These are phyloP conservation scores for Psylliodes chrysocephalus DNA, from an alignment of 2,888 invertebrate genomes.

Conservation along the genomic window DNA sequence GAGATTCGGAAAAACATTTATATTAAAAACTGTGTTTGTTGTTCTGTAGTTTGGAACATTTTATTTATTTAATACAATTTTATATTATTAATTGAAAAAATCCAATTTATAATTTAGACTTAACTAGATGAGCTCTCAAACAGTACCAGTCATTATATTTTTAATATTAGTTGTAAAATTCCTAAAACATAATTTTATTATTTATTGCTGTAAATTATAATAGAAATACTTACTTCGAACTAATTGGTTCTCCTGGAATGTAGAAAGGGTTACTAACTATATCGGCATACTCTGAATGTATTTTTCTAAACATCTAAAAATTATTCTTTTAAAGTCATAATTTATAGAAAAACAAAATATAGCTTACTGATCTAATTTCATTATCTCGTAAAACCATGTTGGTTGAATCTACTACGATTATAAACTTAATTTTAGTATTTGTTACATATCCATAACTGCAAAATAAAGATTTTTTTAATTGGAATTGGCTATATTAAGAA, in stretches of 20 bases:
- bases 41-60: no score
- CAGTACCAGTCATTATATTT: slow-evolving; percentile 66
- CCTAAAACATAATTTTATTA: slow-evolving; percentile 63
- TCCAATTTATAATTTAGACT: no score
- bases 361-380: slow-evolving; percentile 86
- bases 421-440: slow-evolving; percentile 95
- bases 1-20: no score
- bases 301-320: slow-evolving; percentile 75
- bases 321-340: neutral
- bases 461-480: slow-evolving; percentile 21
- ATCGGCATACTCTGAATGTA: slow-evolving; percentile 93
- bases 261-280: slow-evolving; percentile 98
- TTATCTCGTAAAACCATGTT: slow-evolving; percentile 90
- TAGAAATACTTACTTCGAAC: slow-evolving; percentile 79
- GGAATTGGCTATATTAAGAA: slow-evolving; percentile 13
- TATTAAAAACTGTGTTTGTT: no score
- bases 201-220: neutral
- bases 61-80: no score
- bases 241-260: slow-evolving; percentile 89
- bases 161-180: slow-evolving; percentile 76
- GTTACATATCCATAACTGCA: slow-evolving; percentile 93
- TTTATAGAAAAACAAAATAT: neutral
- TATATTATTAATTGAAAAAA: no score
- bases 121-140: slow-evolving; percentile 40
- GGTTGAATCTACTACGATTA: slow-evolving; percentile 90